These are phyloP conservation scores for Gonatopus flavifemur DNA, from an alignment of 1,140 invertebrate genomes.

Conservation along the genomic window DNA sequence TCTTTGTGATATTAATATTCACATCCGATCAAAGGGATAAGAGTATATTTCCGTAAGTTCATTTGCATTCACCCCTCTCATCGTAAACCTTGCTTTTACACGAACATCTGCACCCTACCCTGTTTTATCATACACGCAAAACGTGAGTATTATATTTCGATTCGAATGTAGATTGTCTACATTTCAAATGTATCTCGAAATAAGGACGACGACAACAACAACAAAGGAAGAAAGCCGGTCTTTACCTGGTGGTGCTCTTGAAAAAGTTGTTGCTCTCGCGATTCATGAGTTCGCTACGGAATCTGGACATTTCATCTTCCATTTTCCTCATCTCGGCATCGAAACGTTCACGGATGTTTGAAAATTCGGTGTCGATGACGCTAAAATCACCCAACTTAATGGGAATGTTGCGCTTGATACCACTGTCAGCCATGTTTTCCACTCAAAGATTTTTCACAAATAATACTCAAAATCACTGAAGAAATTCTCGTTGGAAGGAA, in stretches of 20 bases:
- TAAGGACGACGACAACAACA: not conserved
- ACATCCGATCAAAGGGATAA: too few species aligned
- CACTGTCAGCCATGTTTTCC: conserved; percentile 71
- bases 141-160: too few species aligned
- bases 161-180: not conserved
- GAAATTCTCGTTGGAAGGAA: too few species aligned
- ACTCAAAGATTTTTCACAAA: not conserved
- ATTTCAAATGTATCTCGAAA: too few species aligned
- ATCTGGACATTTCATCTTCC: conserved; percentile 98
- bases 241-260: conserved; percentile 81
- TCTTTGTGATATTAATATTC: too few species aligned
- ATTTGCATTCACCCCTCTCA: too few species aligned
- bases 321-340: conserved; percentile 96
- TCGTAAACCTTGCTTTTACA: too few species aligned
- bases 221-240: conserved; percentile 6
- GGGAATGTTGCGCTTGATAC: conserved; percentile 85
- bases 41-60: too few species aligned
- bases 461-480: not conserved
- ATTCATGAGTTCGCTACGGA: conserved; percentile 90
- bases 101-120: too few species aligned
- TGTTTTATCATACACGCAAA: too few species aligned
- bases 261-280: conserved; percentile 88
- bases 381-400: conserved; percentile 93
- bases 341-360: conserved; percentile 92
- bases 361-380: conserved; percentile 95